Percentiles rank a stretch among this genome's conserved stretches.
Conservation (phyloP, 2,113 vertebrate species). For the Dascyllus trimaculatus region DNA sequence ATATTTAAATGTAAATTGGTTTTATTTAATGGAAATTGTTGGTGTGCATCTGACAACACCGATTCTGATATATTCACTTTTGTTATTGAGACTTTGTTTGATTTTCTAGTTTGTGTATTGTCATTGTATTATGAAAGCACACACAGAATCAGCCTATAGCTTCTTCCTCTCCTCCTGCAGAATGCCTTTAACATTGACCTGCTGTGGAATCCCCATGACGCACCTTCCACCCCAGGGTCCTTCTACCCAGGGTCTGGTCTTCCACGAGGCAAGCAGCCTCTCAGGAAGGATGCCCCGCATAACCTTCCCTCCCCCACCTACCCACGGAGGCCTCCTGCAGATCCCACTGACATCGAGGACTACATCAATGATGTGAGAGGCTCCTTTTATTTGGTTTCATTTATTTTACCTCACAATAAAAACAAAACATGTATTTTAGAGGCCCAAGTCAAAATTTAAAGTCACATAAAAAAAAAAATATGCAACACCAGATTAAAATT, state of each 20-base stretch:
- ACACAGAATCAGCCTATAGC: background rate
- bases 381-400: background rate
- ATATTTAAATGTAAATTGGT: too few species aligned
- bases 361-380: slow-evolving; percentile 91
- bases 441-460: background rate
- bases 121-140: background rate
- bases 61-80: too few species aligned
- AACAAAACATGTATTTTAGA: background rate
- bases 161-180: slow-evolving; percentile 71
- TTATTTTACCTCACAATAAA: background rate
- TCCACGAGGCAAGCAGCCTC: slow-evolving; percentile 83
- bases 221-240: slow-evolving; percentile 51
- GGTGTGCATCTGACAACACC: too few species aligned
- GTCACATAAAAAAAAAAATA: background rate
- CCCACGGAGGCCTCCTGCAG: slow-evolving; percentile 81
- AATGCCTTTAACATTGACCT: slow-evolving; percentile 94
- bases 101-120: background rate
- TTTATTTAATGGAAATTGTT: too few species aligned
- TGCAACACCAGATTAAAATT: background rate
- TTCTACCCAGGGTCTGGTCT: slow-evolving; percentile 58
- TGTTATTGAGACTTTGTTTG: background rate
- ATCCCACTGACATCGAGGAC: slow-evolving; percentile 91
- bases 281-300: slow-evolving; percentile 88
- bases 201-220: slow-evolving; percentile 88
- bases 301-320: slow-evolving; percentile 79